A percentile compares a stretch with the other conserved stretches of the same genome.
These are phyloP conservation scores for Todiramphus chloris DNA, from an alignment of 2,113 vertebrate species.

Conservation along the genomic window DNA sequence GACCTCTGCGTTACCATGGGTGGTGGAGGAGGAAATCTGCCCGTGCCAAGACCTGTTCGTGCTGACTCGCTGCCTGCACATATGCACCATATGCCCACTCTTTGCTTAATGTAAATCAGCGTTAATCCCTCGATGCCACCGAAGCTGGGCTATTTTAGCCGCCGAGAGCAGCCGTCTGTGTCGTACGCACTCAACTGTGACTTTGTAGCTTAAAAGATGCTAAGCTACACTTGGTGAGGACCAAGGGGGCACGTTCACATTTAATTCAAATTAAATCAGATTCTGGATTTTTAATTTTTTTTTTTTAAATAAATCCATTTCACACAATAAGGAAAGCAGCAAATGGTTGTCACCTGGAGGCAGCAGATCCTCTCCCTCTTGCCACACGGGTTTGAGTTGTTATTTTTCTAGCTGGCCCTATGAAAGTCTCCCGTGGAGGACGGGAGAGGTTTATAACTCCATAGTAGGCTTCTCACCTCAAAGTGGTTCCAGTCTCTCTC, in stretches of 20 bases:
- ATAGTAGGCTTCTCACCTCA: background rate
- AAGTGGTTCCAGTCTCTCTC: background rate
- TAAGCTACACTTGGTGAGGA: conserved; percentile 21
- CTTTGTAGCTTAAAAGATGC: conserved; percentile 7
- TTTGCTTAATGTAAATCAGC: background rate
- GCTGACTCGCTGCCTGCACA: background rate
- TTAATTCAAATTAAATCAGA: conserved; percentile 19
- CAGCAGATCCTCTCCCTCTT: background rate
- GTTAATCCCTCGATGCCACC: background rate
- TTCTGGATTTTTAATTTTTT: background rate
- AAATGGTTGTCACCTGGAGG: conserved; percentile 14
- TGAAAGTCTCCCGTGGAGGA: background rate
- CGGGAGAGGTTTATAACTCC: background rate
- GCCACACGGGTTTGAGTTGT: background rate
- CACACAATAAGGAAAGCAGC: background rate
- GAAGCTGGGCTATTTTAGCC: background rate
- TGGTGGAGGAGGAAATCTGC: background rate
- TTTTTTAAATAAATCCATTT: background rate
- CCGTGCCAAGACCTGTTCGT: background rate
- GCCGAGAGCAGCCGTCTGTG: background rate
- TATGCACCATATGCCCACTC: background rate
- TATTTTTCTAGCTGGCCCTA: background rate
- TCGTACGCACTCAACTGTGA: background rate
- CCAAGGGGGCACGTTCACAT: background rate
- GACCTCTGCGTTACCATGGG: background rate